A percentile compares a stretch with the other conserved stretches of the same genome.
These are phyloP conservation scores for Cheirogaleus medius DNA, from an alignment of 2,113 vertebrate species.

Conservation along the genomic window DNA sequence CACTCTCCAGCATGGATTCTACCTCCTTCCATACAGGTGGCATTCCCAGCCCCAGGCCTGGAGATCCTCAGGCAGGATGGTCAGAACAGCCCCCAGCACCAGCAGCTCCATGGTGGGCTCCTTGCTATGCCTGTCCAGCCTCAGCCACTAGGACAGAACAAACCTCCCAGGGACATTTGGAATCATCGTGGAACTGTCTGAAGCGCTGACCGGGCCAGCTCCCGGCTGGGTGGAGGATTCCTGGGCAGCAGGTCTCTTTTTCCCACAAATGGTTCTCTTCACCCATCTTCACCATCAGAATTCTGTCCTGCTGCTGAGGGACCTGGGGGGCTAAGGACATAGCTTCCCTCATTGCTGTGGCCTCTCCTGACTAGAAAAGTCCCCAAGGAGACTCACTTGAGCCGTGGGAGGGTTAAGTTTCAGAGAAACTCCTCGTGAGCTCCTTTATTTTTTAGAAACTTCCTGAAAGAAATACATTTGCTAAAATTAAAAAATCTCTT, in stretches of 20 bases:
- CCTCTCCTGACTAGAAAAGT: background rate
- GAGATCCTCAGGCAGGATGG: background rate
- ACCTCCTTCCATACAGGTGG: background rate
- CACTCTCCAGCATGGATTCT: background rate
- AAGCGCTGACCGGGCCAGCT: background rate
- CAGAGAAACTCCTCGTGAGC: background rate
- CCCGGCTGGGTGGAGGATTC: background rate
- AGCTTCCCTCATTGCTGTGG: background rate
- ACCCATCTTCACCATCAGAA: background rate
- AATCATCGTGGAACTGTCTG: background rate
- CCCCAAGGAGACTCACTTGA: background rate
- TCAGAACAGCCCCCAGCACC: background rate
- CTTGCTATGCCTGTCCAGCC: background rate
- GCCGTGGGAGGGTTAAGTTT: background rate
- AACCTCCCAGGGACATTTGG: background rate
- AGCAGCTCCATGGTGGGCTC: background rate
- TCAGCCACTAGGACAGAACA: background rate
- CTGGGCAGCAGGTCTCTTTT: background rate
- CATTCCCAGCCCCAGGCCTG: background rate
- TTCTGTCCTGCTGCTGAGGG: background rate
- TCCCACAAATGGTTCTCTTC: background rate
- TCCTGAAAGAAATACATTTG: conserved; percentile 16
- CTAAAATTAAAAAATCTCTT: background rate
- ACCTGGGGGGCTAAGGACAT: background rate
- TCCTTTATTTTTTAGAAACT: background rate